Evolutionary conservation across 2,113 vertebrate species (phyloP).

Genomic region (Phylloscopus trochiloides): DNA sequence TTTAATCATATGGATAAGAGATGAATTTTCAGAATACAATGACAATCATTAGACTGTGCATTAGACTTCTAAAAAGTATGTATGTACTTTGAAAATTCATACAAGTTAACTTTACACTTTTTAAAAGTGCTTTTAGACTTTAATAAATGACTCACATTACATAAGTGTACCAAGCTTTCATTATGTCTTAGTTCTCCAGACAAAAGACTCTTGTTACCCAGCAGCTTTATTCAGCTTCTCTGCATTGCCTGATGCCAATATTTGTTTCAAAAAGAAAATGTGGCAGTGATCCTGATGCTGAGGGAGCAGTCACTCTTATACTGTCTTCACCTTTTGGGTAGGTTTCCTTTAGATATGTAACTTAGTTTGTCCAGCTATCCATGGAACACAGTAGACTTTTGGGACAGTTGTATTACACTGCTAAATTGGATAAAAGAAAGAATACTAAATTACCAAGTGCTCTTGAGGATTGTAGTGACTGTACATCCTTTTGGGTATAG

Average conservation of each 20-base stretch:
- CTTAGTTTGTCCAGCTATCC: background rate
- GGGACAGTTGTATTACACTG: background rate
- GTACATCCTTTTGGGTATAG: background rate
- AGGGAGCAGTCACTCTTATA: background rate
- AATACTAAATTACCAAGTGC: background rate
- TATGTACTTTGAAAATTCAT: background rate
- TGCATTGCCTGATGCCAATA: background rate
- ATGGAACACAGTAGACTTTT: background rate
- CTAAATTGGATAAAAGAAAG: background rate
- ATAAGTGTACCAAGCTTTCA: background rate
- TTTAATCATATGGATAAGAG: background rate
- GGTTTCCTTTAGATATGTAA: background rate
- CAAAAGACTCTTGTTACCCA: conserved; percentile 2
- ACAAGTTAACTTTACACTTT: background rate
- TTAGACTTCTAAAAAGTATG: background rate
- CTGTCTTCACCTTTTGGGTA: background rate
- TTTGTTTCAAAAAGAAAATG: conserved; percentile 5
- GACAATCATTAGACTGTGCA: background rate
- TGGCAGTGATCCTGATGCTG: rapidly evolving
- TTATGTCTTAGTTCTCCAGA: background rate
- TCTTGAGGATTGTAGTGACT: background rate
- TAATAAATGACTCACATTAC: background rate
- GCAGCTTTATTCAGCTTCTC: conserved; percentile 3
- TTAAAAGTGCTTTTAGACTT: background rate
- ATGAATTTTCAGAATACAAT: background rate